Evolutionary conservation across 2,113 vertebrate genomes (phyloP).

Genomic region (Pandion haliaetus): DNA sequence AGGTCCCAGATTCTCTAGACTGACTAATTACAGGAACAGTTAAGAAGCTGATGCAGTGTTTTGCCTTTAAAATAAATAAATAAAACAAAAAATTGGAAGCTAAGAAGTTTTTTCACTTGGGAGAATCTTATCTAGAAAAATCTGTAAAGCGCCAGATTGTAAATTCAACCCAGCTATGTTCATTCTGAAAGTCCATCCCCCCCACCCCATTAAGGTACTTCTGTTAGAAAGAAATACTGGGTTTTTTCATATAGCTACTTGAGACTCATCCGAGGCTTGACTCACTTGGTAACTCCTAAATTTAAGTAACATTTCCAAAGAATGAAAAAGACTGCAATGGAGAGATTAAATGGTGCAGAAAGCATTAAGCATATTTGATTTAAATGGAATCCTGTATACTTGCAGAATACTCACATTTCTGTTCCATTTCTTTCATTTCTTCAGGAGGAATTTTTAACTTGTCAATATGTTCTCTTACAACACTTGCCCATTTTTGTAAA

Average conservation of each 20-base stretch:
- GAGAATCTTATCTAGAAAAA: not conserved
- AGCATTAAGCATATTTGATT: not conserved
- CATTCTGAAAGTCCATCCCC: not conserved
- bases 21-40: not conserved
- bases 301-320: not conserved
- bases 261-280: not conserved
- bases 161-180: not conserved
- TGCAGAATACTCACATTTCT: slow-evolving; percentile 84
- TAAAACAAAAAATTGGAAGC: not conserved
- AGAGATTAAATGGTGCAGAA: slow-evolving; percentile 36
- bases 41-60: not conserved
- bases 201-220: not conserved
- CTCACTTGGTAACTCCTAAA: not conserved
- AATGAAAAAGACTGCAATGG: not conserved
- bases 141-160: not conserved
- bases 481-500: slow-evolving; percentile 95
- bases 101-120: not conserved
- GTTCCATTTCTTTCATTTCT: slow-evolving; percentile 95
- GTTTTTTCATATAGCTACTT: not conserved
- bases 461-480: slow-evolving; percentile 94
- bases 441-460: slow-evolving; percentile 93
- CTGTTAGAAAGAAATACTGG: not conserved
- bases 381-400: not conserved
- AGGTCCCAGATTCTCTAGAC: not conserved
- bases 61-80: not conserved